Conservation (phyloP, 2,888 invertebrate species). For the Drosophila algonquin region DNA sequence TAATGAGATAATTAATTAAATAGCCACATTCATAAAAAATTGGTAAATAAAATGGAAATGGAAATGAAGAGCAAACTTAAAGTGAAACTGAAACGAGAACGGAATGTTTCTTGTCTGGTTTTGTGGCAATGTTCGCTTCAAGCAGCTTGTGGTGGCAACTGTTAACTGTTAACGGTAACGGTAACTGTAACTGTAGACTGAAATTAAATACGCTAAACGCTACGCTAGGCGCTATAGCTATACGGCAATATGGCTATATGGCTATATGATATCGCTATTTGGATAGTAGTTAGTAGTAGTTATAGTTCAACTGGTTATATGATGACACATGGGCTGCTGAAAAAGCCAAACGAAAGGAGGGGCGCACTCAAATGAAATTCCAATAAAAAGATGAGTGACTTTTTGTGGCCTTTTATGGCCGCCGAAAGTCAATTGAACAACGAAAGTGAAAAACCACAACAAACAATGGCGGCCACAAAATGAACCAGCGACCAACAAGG, state of each 20-base stretch:
- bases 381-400: slow-evolving; percentile 41
- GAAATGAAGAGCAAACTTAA: slow-evolving; percentile 18
- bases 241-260: slow-evolving; percentile 11
- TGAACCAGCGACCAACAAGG: slow-evolving; percentile 24
- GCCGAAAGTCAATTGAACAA: slow-evolving; percentile 31
- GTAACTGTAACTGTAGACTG: slow-evolving; percentile 52
- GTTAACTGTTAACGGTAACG: slow-evolving; percentile 12
- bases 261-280: slow-evolving; percentile 12
- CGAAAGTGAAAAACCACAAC: slow-evolving; percentile 47
- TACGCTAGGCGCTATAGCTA: slow-evolving; percentile 64
- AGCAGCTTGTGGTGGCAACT: slow-evolving; percentile 36
- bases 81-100: slow-evolving; percentile 44
- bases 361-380: slow-evolving; percentile 48
- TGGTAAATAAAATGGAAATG: slow-evolving; percentile 17
- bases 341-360: slow-evolving; percentile 19
- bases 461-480: slow-evolving; percentile 56
- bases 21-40: slow-evolving; percentile 23
- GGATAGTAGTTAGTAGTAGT: slow-evolving; percentile 10
- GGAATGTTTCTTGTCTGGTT: slow-evolving; percentile 62
- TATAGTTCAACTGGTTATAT: slow-evolving; percentile 35
- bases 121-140: slow-evolving; percentile 47
- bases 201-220: slow-evolving; percentile 59
- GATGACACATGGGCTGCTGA: slow-evolving; percentile 41
- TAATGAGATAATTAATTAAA: slow-evolving; percentile 65
- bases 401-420: slow-evolving; percentile 55